These are phyloP conservation scores for Helogale parvula DNA, from an alignment of 2,113 vertebrate species.

Conservation along the genomic window DNA sequence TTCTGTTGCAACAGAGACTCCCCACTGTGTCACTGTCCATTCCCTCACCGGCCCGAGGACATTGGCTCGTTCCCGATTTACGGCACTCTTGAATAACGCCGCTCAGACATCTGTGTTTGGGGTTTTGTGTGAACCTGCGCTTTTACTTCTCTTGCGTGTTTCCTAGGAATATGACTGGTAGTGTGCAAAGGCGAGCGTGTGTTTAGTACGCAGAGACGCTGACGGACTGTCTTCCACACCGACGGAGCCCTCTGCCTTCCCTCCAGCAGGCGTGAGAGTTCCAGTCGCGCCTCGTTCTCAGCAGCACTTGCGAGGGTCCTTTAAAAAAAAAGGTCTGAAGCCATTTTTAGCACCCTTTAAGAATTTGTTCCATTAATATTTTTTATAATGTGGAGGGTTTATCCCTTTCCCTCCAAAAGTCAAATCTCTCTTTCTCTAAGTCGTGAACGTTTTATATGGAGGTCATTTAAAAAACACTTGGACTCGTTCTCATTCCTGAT, in stretches of 20 bases:
- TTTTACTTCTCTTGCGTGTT: slow-evolving; percentile 27
- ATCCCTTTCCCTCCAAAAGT: background rate
- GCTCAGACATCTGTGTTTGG: background rate
- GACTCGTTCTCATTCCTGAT: background rate
- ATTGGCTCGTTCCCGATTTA: background rate
- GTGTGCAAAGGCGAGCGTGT: background rate
- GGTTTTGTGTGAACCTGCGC: background rate
- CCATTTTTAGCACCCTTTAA: background rate
- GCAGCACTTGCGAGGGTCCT: background rate
- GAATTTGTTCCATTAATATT: background rate
- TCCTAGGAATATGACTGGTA: background rate
- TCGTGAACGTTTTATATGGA: background rate
- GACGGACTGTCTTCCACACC: background rate
- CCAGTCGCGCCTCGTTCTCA: background rate
- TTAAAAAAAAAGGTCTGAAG: background rate
- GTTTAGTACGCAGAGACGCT: background rate
- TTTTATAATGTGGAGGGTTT: background rate
- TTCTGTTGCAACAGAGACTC: background rate
- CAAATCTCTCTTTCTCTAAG: background rate
- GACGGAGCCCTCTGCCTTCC: background rate
- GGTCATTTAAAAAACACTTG: background rate
- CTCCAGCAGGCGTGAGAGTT: background rate
- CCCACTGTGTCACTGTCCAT: background rate
- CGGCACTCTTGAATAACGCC: background rate
- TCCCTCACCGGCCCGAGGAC: background rate